phyloP scores from a whole-genome alignment of 2,113 vertebrate species.

The Platysternon megacephalum region DNA sequence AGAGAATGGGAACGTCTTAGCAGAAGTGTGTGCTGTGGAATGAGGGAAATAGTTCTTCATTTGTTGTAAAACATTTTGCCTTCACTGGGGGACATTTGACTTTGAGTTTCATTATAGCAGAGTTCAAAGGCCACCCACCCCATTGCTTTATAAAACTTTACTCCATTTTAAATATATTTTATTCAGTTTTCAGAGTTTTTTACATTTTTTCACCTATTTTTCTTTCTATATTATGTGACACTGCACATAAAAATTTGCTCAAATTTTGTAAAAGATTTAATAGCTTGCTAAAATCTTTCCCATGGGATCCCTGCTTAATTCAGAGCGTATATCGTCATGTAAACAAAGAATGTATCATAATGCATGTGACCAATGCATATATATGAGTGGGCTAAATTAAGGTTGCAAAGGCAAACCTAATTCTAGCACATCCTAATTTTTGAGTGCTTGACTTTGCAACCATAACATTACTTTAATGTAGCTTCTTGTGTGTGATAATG shows the following conservation, averaged over 20 bases:
- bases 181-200: not conserved
- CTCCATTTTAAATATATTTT: not conserved
- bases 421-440: not conserved
- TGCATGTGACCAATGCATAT: accelerated
- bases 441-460: not conserved
- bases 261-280: not conserved
- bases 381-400: not conserved
- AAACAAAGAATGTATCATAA: not conserved
- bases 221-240: accelerated
- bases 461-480: not conserved
- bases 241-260: not conserved
- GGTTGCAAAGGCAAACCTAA: accelerated
- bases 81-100: accelerated
- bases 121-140: accelerated
- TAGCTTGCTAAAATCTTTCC: not conserved
- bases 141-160: not conserved
- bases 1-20: not conserved
- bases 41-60: not conserved
- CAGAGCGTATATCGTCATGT: not conserved
- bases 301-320: not conserved
- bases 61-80: not conserved
- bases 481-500: not conserved
- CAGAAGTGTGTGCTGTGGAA: not conserved
- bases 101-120: accelerated
- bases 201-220: not conserved